Base-by-base conservation (phyloP, 2,888 invertebrate species). In the Netelia melanura region DNA sequence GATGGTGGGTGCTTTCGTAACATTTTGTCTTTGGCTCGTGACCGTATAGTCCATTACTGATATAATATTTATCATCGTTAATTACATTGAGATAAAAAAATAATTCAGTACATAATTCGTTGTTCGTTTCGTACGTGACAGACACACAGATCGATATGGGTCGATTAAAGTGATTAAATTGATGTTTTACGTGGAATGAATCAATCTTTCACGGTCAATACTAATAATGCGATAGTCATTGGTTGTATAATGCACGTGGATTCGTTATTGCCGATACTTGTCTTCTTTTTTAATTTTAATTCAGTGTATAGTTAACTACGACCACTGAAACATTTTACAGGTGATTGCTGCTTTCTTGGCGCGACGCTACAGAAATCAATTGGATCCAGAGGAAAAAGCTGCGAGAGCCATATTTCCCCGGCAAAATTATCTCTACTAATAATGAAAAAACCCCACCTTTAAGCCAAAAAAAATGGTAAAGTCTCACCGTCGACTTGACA, bases 301-400 rank as follows among this genome's bases (percentile, higher is more conserved):
- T 62, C 61, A 56, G 1, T 58, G 21, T 17, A 58, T 8, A 21
- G n/a, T 58, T 52, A 21, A 25, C 30, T 21, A 3, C 17, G 21
- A 6, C n/a, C 9, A 21, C 8, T 56, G 30, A 2, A 1, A 48
- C 71, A 44, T 86, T 88, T 95, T 95, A 61, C 95, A 98, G 98
- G 95, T 98, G 92, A 95, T 97, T 93, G 98, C 98, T 92, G 96
- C 97, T 89, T 96, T 97, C 94, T 95, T 97, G 93, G 97, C 97
- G 87, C 96, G 96, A 93, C 96, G 96, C 90, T 98, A 97, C 94
- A 96, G 97, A 92, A 97, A 98, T 94, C 97, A 96, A 94, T 96
- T 96, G 81, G 96, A 97, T 94, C 97, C 97, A 83, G 95, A 95
- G 91, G 96, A 96, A 94, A 96, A 96, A 94, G 95, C 96, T 91